A percentile compares a stretch with the other conserved stretches of the same genome.
Evolutionary conservation across 2,113 vertebrate genomes (phyloP).

Genomic region (Pachycephala philippinensis): DNA sequence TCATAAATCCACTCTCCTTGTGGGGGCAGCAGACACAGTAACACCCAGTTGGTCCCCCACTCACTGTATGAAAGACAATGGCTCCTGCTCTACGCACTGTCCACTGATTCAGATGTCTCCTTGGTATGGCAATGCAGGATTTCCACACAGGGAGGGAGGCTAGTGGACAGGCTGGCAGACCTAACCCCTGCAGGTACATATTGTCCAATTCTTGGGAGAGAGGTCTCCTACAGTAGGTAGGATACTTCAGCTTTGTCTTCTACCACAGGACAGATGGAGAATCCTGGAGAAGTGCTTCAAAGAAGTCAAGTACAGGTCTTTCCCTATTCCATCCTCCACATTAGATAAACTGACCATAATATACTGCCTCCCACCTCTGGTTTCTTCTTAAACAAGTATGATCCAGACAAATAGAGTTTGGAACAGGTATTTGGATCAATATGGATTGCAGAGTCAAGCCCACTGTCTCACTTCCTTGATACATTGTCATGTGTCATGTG

Average conservation of each 20-base stretch:
- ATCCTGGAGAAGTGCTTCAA: not conserved
- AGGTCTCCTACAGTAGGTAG: not conserved
- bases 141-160: not conserved
- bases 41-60: not conserved
- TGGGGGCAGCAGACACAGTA: not conserved
- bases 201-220: not conserved
- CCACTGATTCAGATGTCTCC: not conserved
- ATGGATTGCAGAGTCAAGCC: not conserved
- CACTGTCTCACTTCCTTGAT: not conserved
- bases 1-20: not conserved
- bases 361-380: not conserved
- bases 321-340: not conserved
- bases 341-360: not conserved
- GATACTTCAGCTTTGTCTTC: constrained; percentile 19
- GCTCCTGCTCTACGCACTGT: not conserved
- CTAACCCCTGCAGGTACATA: not conserved
- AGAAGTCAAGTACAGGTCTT: not conserved
- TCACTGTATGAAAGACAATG: not conserved
- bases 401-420: not conserved
- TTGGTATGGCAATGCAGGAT: not conserved
- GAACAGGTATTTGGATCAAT: not conserved
- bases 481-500: not conserved
- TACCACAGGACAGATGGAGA: constrained; percentile 21
- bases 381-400: not conserved
- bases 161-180: not conserved